Conservation (phyloP, 2,797 vertebrate species). For the Chaenodraco wilsoni region DNA sequence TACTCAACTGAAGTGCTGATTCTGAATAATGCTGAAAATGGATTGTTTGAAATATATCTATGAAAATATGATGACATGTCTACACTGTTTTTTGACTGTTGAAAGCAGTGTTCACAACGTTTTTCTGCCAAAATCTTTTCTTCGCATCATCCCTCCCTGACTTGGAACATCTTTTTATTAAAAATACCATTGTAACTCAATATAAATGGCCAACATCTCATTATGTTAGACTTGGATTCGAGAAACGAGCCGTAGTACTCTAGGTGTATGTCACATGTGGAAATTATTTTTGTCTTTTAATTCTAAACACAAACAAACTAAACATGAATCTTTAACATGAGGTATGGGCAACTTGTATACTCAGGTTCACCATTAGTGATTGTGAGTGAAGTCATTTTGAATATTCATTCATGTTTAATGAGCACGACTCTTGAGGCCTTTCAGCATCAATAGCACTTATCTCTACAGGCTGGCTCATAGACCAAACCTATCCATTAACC, state of each 20-base stretch:
- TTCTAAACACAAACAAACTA: conserved; percentile 21
- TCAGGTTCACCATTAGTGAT: conserved; percentile 66
- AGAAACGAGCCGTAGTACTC: not conserved
- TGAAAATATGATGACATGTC: conserved; percentile 21
- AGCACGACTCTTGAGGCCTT: conserved; percentile 49
- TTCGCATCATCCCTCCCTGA: not conserved
- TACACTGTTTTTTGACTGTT: conserved; percentile 4
- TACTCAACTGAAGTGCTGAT: conserved; percentile 40
- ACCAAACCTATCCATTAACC: conserved; percentile 23
- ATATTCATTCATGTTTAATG: conserved; percentile 67
- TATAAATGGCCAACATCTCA: conserved; percentile 12
- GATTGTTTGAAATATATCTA: conserved; percentile 17
- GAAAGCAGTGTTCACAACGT: conserved; percentile 1
- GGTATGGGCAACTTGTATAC: conserved; percentile 43
- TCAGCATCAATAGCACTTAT: conserved; percentile 47
- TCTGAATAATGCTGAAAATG: conserved; percentile 22
- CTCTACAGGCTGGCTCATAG: conserved; percentile 38
- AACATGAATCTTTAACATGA: conserved; percentile 44
- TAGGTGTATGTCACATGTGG: conserved; percentile 1
- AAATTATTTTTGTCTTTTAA: conserved; percentile 12
- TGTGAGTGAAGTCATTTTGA: conserved; percentile 62
- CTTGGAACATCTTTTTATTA: conserved; percentile 16
- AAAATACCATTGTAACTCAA: not conserved
- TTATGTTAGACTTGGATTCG: not conserved
- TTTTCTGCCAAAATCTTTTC: not conserved